A percentile compares a stretch with the other conserved stretches of the same genome.
Conservation (phyloP, 1,140 invertebrate genomes). For the Drosophila subobscura region DNA sequence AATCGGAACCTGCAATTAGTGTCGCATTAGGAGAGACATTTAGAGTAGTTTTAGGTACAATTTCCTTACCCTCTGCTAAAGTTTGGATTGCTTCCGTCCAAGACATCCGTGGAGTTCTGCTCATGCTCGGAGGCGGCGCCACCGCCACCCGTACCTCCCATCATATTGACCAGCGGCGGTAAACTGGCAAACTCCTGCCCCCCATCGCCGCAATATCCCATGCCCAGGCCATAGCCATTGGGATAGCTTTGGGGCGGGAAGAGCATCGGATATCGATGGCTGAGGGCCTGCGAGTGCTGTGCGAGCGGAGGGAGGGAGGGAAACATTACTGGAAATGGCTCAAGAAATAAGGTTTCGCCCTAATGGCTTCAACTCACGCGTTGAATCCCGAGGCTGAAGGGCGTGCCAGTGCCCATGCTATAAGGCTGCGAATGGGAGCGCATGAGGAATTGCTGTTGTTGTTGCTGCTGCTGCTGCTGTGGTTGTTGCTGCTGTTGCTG, state of each 20-base stretch:
- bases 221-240: slow-evolving; percentile 49
- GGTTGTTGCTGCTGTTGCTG: slow-evolving; percentile 45
- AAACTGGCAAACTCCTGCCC: slow-evolving; percentile 77
- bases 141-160: slow-evolving; percentile 48
- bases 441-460: slow-evolving; percentile 60
- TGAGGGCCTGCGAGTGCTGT: slow-evolving; percentile 63
- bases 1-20: slow-evolving; percentile 69
- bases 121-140: slow-evolving; percentile 63
- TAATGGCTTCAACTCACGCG: slow-evolving; percentile 68
- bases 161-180: slow-evolving; percentile 77
- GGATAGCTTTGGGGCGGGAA: slow-evolving; percentile 53
- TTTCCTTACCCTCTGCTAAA: slow-evolving; percentile 68
- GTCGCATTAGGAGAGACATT: neutral
- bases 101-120: slow-evolving; percentile 77
- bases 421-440: slow-evolving; percentile 60
- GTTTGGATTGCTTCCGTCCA: slow-evolving; percentile 76
- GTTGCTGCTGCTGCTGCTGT: slow-evolving; percentile 39
- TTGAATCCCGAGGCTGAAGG: slow-evolving; percentile 79
- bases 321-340: slow-evolving; percentile 1
- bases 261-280: slow-evolving; percentile 76
- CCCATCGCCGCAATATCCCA: slow-evolving; percentile 60
- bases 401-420: slow-evolving; percentile 51
- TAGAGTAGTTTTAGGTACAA: neutral
- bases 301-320: slow-evolving; percentile 5
- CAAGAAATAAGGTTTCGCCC: slow-evolving; percentile 3